phyloP scores from a whole-genome alignment of 2,113 vertebrate species.

The Stegostoma tigrinum region DNA sequence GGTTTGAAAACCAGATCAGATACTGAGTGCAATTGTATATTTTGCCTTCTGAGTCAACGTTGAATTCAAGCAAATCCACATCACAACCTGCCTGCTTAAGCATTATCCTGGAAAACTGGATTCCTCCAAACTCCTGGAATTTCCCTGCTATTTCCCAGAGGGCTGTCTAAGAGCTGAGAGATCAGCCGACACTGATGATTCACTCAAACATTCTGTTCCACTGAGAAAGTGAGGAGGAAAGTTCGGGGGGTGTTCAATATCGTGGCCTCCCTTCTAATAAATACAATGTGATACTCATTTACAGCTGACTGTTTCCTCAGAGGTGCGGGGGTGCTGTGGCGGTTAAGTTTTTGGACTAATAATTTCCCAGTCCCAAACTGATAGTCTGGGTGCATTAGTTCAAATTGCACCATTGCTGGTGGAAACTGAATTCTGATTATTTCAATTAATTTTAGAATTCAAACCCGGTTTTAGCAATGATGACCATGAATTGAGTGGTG shows the following conservation, averaged over 20 bases:
- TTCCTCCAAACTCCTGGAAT: neutral
- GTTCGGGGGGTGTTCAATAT: slow-evolving; percentile 50
- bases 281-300: slow-evolving; percentile 36
- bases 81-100: neutral
- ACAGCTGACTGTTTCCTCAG: slow-evolving; percentile 29
- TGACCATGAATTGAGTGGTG: too few relatives aligned
- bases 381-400: neutral
- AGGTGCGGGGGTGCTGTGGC: neutral
- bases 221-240: slow-evolving; percentile 45
- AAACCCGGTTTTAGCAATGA: neutral
- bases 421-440: neutral
- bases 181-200: neutral
- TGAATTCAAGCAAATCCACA: neutral
- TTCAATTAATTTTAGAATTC: neutral
- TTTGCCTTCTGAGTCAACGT: neutral
- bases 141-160: slow-evolving; percentile 3
- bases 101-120: neutral
- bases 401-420: neutral
- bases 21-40: neutral
- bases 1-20: neutral
- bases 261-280: slow-evolving; percentile 39
- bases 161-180: neutral
- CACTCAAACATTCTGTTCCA: neutral
- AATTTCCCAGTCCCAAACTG: neutral
- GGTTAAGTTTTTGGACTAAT: neutral